phyloP scores from a whole-genome alignment of 2,888 invertebrate genomes.

The Chironomus riparius region DNA sequence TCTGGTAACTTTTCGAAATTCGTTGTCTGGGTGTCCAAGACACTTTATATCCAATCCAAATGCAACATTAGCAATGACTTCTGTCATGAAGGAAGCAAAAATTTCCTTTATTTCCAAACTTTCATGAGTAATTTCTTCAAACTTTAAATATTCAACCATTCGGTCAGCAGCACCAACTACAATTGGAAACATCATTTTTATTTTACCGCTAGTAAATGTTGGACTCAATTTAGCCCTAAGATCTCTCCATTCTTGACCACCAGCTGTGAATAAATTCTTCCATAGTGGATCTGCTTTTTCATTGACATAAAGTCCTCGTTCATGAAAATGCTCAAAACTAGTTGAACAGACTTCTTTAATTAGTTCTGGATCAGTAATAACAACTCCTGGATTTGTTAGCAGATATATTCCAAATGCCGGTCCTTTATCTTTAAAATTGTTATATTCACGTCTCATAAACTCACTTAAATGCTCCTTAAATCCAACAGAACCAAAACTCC shows the following conservation, averaged over 20 bases:
- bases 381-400: constrained; percentile 3
- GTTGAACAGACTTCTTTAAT: constrained; percentile 5
- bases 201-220: constrained; percentile 31
- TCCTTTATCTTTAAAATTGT: background rate
- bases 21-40: constrained; percentile 32
- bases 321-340: constrained; percentile 19
- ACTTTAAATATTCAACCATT: constrained; percentile 26
- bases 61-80: constrained; percentile 34
- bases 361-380: constrained; percentile 14
- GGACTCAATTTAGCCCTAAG: constrained; percentile 29
- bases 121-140: background rate
- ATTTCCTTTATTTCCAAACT: constrained; percentile 25
- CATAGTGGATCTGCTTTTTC: constrained; percentile 15
- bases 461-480: background rate
- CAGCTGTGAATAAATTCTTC: background rate
- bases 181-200: constrained; percentile 33
- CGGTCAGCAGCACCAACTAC: constrained; percentile 32
- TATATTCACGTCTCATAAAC: background rate
- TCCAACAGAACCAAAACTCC: background rate
- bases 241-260: constrained; percentile 28
- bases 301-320: constrained; percentile 27
- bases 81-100: constrained; percentile 28
- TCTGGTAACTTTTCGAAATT: constrained; percentile 32
- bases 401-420: constrained; percentile 21
- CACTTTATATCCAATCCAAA: constrained; percentile 36